phyloP scores from a whole-genome alignment of 2,797 vertebrate species.

The Microcaecilia unicolor region DNA sequence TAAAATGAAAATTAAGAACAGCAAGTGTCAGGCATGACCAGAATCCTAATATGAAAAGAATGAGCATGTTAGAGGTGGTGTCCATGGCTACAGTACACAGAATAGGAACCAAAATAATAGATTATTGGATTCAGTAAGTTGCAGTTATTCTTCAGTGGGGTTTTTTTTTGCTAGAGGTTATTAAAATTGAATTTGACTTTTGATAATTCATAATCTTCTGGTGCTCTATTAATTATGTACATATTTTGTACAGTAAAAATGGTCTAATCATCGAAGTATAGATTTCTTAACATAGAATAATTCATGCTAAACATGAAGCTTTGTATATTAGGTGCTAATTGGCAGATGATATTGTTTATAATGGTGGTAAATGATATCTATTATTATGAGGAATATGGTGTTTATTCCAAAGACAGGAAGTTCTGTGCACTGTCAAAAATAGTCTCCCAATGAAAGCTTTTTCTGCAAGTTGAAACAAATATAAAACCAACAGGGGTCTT shows the following conservation, averaged over 20 bases:
- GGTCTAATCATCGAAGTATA: conserved; percentile 59
- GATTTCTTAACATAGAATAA: conserved; percentile 47
- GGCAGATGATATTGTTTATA: conserved; percentile 36
- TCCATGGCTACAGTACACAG: conserved; percentile 59
- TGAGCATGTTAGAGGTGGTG: conserved; percentile 49
- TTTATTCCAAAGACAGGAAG: conserved; percentile 12
- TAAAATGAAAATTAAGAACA: conserved; percentile 99
- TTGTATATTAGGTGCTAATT: conserved; percentile 42
- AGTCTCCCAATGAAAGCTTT: conserved; percentile 14
- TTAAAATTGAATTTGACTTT: conserved; percentile 83
- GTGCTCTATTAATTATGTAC: conserved; percentile 77
- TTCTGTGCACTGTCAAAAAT: neutral
- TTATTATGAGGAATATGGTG: conserved; percentile 7
- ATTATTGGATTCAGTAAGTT: conserved; percentile 68
- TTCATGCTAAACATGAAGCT: conserved; percentile 38
- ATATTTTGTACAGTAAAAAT: conserved; percentile 81
- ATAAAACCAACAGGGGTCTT: too few relatives aligned
- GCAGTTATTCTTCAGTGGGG: conserved; percentile 72
- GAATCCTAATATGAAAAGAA: conserved; percentile 77
- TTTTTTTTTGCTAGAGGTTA: conserved; percentile 62
- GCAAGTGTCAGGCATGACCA: conserved; percentile 82
- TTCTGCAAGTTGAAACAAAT: conserved; percentile 5
- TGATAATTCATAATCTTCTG: conserved; percentile 80
- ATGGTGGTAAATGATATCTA: conserved; percentile 19
- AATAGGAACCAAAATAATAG: conserved; percentile 52